phyloP scores from a whole-genome alignment of 2,888 invertebrate genomes.

The Eumacrocentrus americanus region DNA sequence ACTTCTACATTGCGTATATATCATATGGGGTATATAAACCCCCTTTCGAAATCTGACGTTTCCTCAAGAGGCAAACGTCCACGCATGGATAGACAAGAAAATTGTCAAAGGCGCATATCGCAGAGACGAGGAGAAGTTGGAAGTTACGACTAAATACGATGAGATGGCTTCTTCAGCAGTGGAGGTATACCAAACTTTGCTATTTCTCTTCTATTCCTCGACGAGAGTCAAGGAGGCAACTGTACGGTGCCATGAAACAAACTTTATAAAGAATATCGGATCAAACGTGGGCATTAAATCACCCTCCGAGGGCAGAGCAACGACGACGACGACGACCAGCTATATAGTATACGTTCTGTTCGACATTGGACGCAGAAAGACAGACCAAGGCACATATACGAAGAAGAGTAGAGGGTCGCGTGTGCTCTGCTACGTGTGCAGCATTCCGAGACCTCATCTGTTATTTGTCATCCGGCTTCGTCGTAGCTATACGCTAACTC shows the following conservation, averaged over 20 bases:
- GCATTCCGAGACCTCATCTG: conserved; percentile 51
- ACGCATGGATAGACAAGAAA: conserved; percentile 13
- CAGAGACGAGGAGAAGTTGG: not conserved
- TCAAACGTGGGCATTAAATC: conserved; percentile 53
- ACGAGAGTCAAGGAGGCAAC: conserved; percentile 34
- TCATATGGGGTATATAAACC: no score
- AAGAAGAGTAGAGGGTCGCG: conserved; percentile 23
- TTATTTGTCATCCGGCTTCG: conserved; percentile 53
- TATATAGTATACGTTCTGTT: not conserved
- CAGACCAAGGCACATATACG: conserved; percentile 11
- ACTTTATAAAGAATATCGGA: conserved; percentile 54
- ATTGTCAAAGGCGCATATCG: conserved; percentile 18
- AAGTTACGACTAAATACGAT: conserved; percentile 22
- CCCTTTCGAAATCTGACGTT: no score
- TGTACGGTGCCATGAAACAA: conserved; percentile 40
- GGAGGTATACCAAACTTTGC: no score
- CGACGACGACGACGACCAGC: conserved; percentile 23
- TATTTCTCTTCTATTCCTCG: not conserved
- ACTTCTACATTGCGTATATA: no score
- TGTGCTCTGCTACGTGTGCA: conserved; percentile 51
- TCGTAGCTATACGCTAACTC: conserved; percentile 50
- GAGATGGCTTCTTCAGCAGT: conserved; percentile 2
- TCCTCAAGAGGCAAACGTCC: no score
- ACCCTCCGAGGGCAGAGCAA: conserved; percentile 50
- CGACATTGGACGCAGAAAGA: conserved; percentile 14